Base-by-base conservation (phyloP, 2,113 vertebrate genomes). In the Hypocryptadius cinnamomeus region DNA sequence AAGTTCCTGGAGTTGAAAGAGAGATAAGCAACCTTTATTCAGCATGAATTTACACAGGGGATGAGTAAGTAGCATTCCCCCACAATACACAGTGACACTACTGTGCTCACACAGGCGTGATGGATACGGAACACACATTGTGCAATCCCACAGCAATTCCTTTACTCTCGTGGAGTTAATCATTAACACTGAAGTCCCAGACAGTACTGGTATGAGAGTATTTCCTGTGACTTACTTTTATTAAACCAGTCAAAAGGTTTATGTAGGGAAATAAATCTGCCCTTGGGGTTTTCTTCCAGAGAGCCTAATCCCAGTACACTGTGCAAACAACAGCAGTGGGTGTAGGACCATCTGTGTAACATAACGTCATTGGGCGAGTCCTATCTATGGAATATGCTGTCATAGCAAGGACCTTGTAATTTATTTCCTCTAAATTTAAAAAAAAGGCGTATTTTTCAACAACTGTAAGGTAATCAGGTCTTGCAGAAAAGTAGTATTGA, bases 1-100 rank as follows among this genome's bases (percentile, higher is more conserved):
- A 99, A 87, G 99, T 99, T 97, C 99, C 99, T 99, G 91, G 68
- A 95, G 89, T 95, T 85, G 79, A 84, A 61, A 97, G 30, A 85
- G 30, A 76, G 87, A 91, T 89, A 96, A 88, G 48, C 39, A 70
- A 95, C 39, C 33, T 91, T 92, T 91, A 95, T 39, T 93, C 23
- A 82, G 42, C 45, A 77, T 18, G 39, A 87, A 85, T 70, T 79
- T 74, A 64, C 50, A 54, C 42, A 54, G 17, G 40, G 22, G 40
- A 64, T 51, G 30, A 84, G 3, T 15, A 71, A 94, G 30, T 3
- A 73, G 47, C 79, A 77, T 59, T 65, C 10, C 31, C 70, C 27
- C 51, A 47, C 42, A 69, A 61, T 16, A 53, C n/a, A 73, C 40
- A 59, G 30, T 3, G 24, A 35, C 16, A 37, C 27, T 24, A 0